Evolutionary conservation across 2,113 vertebrate species (phyloP).

Genomic region (Oostethus manadensis): DNA sequence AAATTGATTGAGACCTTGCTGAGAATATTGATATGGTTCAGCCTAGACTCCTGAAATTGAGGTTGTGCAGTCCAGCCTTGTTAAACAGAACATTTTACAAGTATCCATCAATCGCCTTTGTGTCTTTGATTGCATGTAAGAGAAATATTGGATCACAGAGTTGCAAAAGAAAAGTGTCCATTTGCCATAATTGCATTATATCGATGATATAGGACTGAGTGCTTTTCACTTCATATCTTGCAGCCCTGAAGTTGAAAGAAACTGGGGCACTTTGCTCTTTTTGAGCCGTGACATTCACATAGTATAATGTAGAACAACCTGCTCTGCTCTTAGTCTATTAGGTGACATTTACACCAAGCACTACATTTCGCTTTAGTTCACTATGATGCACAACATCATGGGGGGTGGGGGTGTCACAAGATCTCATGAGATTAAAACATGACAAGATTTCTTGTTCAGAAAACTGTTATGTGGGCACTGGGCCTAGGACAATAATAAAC

Average conservation of each 20-base stretch:
- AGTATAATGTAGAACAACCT: conserved; percentile 36
- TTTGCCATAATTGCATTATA: conserved; percentile 65
- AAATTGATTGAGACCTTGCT: neutral
- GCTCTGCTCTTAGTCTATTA: conserved; percentile 39
- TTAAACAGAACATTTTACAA: conserved; percentile 13
- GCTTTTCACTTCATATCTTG: conserved; percentile 51
- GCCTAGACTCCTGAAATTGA: neutral
- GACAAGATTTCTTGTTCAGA: too few relatives aligned
- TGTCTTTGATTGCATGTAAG: conserved; percentile 55
- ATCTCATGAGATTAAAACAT: too few relatives aligned
- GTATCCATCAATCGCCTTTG: conserved; percentile 27
- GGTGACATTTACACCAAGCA: conserved; percentile 21
- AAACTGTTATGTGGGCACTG: too few relatives aligned
- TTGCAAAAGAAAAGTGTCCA: conserved; percentile 62
- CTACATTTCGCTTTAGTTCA: neutral
- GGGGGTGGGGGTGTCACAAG: too few relatives aligned
- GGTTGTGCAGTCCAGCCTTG: conserved; percentile 12
- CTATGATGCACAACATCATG: neutral
- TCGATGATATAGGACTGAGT: conserved; percentile 60
- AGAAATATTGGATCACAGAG: conserved; percentile 60
- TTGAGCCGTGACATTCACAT: conserved; percentile 49
- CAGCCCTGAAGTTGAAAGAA: conserved; percentile 46
- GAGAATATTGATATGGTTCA: neutral
- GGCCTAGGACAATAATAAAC: too few relatives aligned
- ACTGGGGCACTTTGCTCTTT: conserved; percentile 57